Base-by-base conservation (phyloP, 2,888 invertebrate genomes). In the Cephalotes varians region DNA sequence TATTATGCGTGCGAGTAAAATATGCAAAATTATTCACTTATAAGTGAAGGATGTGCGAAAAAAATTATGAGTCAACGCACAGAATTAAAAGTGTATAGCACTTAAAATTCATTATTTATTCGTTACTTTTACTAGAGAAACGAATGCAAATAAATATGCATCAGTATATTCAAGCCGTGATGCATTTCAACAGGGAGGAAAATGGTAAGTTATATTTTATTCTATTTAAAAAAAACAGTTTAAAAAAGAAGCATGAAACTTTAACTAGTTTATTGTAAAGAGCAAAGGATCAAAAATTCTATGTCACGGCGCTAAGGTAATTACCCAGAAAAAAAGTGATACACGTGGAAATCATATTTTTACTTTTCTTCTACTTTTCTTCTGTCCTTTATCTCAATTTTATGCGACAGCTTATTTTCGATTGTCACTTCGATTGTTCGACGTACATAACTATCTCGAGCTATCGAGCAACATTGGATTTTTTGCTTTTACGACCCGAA, bases 11-110 rank as follows among this genome's bases (percentile, higher is more conserved):
- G n/a, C 12, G 34, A 34, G 51, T 56, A 12, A 67, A 67, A 47
- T 44, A 79, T 79, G 77, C 40, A 79, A 67, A 79, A 34, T 37
- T 56, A 67, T 69, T 6, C 56, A 34, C 54, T 56, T 65, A 40
- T 37, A 47, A n/a, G 21, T 64, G 7, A 40, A 40, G 15, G 51
- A 37, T 25, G 58, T 40, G 9, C 7, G 10, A 34, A 25, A 49
- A 62, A 64, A 62, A 49, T 2, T 64, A 64, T 28, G 3, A 37
- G 51, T 64, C 15, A 51, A 51, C 31, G 40, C 7, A 40, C 40
- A 37, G n/a, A 9, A 5, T n/a, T 37, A 25, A 40, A 37, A 64
- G 54, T 9, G 15, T n/a, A 3, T 15, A 15, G 4, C 21, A 51
- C 49, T 37, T 31, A 12, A 73, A 44, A 18, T 1, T 12, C 15